A percentile compares a stretch with the other conserved stretches of the same genome.
Conservation (phyloP, 1,140 invertebrate species). For the Diploscapter pachys region DNA sequence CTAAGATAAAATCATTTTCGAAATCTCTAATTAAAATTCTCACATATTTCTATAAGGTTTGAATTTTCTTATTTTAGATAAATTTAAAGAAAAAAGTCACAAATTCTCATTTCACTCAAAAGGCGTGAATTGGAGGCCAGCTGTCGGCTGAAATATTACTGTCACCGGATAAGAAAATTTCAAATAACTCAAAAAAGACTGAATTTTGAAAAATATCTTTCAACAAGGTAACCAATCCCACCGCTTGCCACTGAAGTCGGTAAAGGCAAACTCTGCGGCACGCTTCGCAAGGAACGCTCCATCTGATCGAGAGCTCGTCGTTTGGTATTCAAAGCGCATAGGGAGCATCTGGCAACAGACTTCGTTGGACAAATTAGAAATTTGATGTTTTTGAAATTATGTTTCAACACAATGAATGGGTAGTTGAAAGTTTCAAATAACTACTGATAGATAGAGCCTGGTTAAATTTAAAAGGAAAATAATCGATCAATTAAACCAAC, state of each 20-base stretch:
- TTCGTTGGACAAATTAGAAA: slow-evolving; percentile 6
- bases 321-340: slow-evolving; percentile 48
- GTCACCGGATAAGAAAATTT: neutral
- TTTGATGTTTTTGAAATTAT: neutral
- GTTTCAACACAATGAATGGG: slow-evolving; percentile 14
- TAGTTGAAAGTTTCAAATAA: slow-evolving; percentile 6
- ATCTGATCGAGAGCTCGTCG: slow-evolving; percentile 47
- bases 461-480: slow-evolving; percentile 1
- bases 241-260: neutral
- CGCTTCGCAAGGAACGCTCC: slow-evolving; percentile 42
- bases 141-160: slow-evolving; percentile 6
- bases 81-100: neutral
- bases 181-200: slow-evolving; percentile 7
- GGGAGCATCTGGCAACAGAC: slow-evolving; percentile 39
- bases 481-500: neutral
- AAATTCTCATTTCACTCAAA: neutral
- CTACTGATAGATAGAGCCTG: neutral
- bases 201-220: too few relatives aligned
- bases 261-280: slow-evolving; percentile 2
- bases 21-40: too few relatives aligned
- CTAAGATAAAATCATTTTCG: too few relatives aligned
- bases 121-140: neutral
- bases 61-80: neutral
- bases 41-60: neutral
- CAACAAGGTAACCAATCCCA: too few relatives aligned